phyloP scores from a whole-genome alignment of 2,113 vertebrate species.

The Origma solitaria region DNA sequence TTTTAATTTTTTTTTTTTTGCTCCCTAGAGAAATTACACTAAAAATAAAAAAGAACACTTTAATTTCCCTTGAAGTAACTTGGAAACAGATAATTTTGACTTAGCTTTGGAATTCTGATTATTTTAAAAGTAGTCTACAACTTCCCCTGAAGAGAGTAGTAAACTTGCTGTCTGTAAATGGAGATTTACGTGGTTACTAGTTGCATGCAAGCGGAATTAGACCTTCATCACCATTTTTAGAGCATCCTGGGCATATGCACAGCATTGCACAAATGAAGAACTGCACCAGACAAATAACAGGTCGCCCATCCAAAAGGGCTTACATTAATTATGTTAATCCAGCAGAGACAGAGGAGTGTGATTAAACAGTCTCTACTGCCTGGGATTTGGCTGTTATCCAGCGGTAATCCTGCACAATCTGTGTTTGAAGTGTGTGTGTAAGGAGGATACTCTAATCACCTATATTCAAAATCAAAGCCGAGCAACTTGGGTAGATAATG shows the following conservation, averaged over 20 bases:
- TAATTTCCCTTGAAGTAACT: background rate
- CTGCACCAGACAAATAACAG: constrained; percentile 24
- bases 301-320: constrained; percentile 17
- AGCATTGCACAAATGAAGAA: background rate
- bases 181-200: background rate
- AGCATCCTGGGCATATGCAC: background rate
- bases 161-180: background rate
- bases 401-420: constrained; percentile 3
- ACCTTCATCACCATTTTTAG: background rate
- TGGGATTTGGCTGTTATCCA: constrained; percentile 43
- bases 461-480: background rate
- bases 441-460: background rate
- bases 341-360: constrained; percentile 43
- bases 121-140: background rate
- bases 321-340: constrained; percentile 62
- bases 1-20: background rate
- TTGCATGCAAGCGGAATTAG: background rate
- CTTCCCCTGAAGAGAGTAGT: background rate
- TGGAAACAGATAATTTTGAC: background rate
- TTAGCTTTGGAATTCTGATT: background rate
- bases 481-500: background rate
- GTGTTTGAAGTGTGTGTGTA: background rate
- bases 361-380: constrained; percentile 41
- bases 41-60: background rate
- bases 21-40: background rate